Conservation (phyloP, 2,888 invertebrate genomes). For the Bugulina stolonifera region DNA sequence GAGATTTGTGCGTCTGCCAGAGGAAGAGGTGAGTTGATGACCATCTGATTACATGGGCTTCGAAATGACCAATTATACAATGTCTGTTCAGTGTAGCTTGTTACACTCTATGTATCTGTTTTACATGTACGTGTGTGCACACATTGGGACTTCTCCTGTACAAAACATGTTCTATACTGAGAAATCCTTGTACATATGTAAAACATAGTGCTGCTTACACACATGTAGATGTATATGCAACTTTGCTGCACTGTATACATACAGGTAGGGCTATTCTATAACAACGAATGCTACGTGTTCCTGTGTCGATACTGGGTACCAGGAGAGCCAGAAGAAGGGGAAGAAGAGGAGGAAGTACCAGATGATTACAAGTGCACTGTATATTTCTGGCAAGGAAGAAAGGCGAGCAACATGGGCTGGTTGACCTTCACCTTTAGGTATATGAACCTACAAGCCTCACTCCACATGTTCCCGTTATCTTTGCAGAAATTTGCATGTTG, state of each 20-base stretch:
- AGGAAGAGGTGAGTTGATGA: slow-evolving; percentile 85
- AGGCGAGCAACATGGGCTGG: slow-evolving; percentile 99
- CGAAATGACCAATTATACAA: no score
- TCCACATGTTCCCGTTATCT: no score
- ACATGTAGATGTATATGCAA: no score
- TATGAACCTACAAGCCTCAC: no score
- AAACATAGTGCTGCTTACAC: no score
- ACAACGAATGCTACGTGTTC: slow-evolving; percentile 94
- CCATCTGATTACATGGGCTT: no score
- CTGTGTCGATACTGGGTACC: slow-evolving; percentile 90
- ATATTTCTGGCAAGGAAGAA: slow-evolving; percentile 98
- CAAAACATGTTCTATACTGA: no score
- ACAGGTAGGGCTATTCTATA: slow-evolving; percentile 63
- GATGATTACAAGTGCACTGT: slow-evolving; percentile 86
- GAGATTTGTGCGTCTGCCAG: slow-evolving; percentile 93
- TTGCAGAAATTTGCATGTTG: no score
- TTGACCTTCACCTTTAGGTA: slow-evolving; percentile 92
- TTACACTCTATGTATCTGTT: background rate
- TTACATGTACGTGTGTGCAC: background rate
- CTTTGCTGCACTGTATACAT: background rate
- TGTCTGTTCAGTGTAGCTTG: no score
- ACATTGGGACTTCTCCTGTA: no score
- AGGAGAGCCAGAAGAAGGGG: slow-evolving; percentile 54
- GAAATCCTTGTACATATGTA: no score
- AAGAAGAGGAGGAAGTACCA: slow-evolving; percentile 57